Base-by-base conservation (phyloP, 2,888 invertebrate species). In the Candidula unifasciata region DNA sequence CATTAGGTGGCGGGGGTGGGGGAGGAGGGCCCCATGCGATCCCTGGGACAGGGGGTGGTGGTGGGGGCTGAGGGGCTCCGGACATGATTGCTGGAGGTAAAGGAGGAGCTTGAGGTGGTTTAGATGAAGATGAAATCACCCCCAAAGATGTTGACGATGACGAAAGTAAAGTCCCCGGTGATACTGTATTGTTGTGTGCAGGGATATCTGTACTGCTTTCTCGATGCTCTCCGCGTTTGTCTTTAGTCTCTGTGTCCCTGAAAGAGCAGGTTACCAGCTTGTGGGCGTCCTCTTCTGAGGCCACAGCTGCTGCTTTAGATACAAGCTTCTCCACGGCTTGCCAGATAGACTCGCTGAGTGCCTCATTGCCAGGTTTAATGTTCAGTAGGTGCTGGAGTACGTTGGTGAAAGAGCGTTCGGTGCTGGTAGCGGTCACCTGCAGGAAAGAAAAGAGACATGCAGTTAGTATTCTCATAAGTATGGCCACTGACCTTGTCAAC, bases 251-350 rank as follows among this genome's bases (percentile, higher is more conserved):
- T 57, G 93, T 86, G 76, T 89, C 88, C 85, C 91, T 90, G 16
- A 84, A 80, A 54, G 91, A 90, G 73, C 91, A 89, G 79, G 88
- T 89, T 18, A 94, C 87, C 21, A 94, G 89, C 87, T 93, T 93
- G 82, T 93, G 96, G 30, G 97, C 96, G 94, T 98, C 98, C 90
- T 97, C 97, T 86, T 96, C 95, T 87, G 95, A 96, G 93, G 98
- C 98, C 78, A 98, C 94, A 27, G 98, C 95, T 0, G 97, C 97
- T 13, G 93, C 93, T 86, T 91, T 91, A 83, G 89, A 89, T 54
- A 98, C 97, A 89, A 98, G 94, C 13, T 97, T 96, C 94, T 99
- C 98, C 0, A 98, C 96, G 0, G 97, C 97, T 93, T 98, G 97
- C 98, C 98, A 99, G 80, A 98, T 96, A 86, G 97, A 96, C 94